These are phyloP conservation scores for Pseudopodoces humilis DNA, from an alignment of 2,113 vertebrate species.

Conservation along the genomic window DNA sequence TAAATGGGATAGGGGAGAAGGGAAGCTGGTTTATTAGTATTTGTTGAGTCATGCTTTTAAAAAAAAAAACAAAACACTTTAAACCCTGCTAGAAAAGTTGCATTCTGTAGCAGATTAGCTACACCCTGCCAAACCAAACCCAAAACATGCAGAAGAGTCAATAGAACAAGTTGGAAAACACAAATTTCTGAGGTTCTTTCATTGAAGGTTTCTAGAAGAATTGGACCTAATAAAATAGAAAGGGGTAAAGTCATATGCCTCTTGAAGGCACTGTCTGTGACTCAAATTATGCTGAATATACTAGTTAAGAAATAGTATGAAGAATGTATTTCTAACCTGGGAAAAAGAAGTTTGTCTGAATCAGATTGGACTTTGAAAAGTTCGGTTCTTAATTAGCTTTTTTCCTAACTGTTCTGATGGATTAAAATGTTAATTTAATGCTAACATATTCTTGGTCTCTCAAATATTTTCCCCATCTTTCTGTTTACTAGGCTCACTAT, in stretches of 20 bases:
- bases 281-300: neutral
- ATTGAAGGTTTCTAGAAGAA: neutral
- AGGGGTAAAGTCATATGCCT: neutral
- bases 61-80: fast-evolving
- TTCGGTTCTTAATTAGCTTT: neutral
- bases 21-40: neutral
- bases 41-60: neutral
- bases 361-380: neutral
- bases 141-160: neutral
- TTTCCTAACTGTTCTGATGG: neutral
- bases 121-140: neutral
- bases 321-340: neutral
- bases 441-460: neutral
- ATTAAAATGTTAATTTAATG: constrained; percentile 8
- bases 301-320: neutral
- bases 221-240: neutral
- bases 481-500: constrained; percentile 81
- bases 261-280: neutral
- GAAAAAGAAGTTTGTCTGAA: neutral
- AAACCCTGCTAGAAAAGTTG: neutral
- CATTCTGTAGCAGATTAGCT: neutral
- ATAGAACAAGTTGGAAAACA: neutral
- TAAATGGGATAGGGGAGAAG: neutral
- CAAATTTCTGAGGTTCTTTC: neutral
- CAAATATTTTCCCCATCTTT: constrained; percentile 42